Conservation (phyloP, 2,797 vertebrate genomes). For the Myotis myotis region DNA sequence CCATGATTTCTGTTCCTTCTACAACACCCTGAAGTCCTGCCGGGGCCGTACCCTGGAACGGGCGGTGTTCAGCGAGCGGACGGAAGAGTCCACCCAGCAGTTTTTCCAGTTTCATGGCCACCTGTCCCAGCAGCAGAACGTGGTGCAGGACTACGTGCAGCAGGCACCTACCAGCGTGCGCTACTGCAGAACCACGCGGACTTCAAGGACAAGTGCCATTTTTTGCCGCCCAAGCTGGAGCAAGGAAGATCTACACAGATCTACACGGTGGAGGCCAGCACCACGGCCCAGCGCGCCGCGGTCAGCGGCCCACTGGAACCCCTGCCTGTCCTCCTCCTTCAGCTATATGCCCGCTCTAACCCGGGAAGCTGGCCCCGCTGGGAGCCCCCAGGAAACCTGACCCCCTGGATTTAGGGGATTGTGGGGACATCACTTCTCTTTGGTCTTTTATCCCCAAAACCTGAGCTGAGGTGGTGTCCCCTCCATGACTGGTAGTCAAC, state of each 20-base stretch:
- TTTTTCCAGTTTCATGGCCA: conserved; percentile 98
- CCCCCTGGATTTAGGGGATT: background rate
- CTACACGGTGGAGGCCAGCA: conserved; percentile 96
- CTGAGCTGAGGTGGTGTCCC: background rate
- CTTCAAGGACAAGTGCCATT: conserved; percentile 98
- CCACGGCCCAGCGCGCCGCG: conserved; percentile 97
- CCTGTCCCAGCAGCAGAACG: conserved; percentile 99
- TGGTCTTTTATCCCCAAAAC: background rate
- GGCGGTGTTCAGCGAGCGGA: conserved; percentile 95
- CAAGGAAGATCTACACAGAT: conserved; percentile 96
- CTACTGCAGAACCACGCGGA: conserved; percentile 97
- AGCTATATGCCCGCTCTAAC: too few species aligned
- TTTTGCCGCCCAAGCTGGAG: conserved; percentile 96
- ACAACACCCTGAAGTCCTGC: conserved; percentile 95
- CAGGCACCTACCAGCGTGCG: conserved; percentile 96
- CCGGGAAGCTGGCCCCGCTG: background rate
- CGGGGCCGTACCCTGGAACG: conserved; percentile 89
- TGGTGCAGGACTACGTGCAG: conserved; percentile 98
- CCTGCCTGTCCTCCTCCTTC: rapidly evolving
- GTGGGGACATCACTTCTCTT: background rate
- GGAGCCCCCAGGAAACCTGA: background rate
- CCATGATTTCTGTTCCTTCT: conserved; percentile 95
- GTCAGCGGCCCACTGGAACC: conserved; percentile 75
- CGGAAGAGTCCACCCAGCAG: conserved; percentile 96
- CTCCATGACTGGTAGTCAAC: too few species aligned